phyloP scores from a whole-genome alignment of 2,888 invertebrate species.

The Meloe dianella region DNA sequence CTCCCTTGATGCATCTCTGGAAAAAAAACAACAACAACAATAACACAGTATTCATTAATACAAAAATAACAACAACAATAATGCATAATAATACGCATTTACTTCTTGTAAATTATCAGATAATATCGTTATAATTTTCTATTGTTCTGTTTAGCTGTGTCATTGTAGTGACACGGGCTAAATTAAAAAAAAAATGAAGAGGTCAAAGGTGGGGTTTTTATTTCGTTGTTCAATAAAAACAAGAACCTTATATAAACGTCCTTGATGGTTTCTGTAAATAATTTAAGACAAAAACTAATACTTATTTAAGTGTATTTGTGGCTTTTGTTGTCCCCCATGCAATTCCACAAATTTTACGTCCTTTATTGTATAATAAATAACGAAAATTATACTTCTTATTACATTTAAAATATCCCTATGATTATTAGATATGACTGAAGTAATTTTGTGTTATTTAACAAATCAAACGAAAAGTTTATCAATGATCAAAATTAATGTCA shows the following conservation, averaged over 20 bases:
- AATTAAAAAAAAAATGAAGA: constrained; percentile 7
- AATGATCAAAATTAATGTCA: too few species aligned
- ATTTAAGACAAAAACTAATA: neutral
- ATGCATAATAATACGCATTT: neutral
- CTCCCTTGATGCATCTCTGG: constrained; percentile 69
- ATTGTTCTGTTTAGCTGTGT: constrained; percentile 8
- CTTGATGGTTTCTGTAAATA: neutral
- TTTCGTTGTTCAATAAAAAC: too few species aligned
- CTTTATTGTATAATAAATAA: neutral
- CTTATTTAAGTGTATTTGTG: neutral
- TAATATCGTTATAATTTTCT: neutral
- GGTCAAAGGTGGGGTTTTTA: too few species aligned
- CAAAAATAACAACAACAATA: neutral
- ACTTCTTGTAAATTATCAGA: constrained; percentile 7
- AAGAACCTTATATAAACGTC: neutral
- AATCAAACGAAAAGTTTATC: too few species aligned
- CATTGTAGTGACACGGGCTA: neutral
- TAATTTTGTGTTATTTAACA: neutral
- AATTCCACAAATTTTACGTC: neutral
- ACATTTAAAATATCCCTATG: neutral
- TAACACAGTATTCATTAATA: too few species aligned
- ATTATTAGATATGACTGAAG: neutral
- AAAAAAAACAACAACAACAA: neutral
- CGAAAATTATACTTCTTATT: neutral
- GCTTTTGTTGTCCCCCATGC: neutral